Evolutionary conservation across 1,140 invertebrate genomes (phyloP).

Genomic region (Drosophila sulfurigaster): DNA sequence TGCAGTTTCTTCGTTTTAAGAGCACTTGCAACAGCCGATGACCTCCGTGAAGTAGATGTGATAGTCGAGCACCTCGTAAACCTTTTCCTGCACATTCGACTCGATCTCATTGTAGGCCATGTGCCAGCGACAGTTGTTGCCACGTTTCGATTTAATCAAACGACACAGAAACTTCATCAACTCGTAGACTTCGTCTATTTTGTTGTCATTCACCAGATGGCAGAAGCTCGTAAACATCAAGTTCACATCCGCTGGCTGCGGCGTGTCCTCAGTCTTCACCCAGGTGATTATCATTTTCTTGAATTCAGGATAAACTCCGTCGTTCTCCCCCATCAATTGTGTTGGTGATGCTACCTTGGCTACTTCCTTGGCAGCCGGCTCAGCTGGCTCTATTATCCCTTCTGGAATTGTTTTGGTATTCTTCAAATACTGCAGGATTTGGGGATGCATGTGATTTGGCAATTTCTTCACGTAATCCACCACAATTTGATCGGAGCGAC

Average conservation of each 20-base stretch:
- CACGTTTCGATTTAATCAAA: slow-evolving; percentile 60
- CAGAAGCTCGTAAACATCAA: slow-evolving; percentile 47
- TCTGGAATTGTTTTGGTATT: slow-evolving; percentile 4
- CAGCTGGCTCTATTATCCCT: background rate
- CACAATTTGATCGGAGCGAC: slow-evolving; percentile 53
- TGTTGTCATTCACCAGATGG: slow-evolving; percentile 28
- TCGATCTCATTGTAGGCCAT: slow-evolving; percentile 63
- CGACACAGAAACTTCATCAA: slow-evolving; percentile 67
- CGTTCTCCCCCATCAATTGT: background rate
- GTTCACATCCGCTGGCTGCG: slow-evolving; percentile 50
- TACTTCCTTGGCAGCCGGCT: background rate
- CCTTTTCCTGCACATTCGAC: slow-evolving; percentile 38
- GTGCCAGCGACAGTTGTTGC: slow-evolving; percentile 53
- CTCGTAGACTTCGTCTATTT: slow-evolving; percentile 48
- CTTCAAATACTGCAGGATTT: slow-evolving; percentile 39
- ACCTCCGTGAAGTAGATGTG: slow-evolving; percentile 43
- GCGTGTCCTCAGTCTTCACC: slow-evolving; percentile 51
- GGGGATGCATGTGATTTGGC: slow-evolving; percentile 28
- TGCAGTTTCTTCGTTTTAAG: background rate
- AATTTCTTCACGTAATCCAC: slow-evolving; percentile 43
- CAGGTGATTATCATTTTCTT: slow-evolving; percentile 44
- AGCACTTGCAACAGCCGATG: slow-evolving; percentile 54
- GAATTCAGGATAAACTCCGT: slow-evolving; percentile 23
- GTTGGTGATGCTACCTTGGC: background rate
- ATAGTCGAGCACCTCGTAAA: slow-evolving; percentile 33